Evolutionary conservation across 2,888 invertebrate genomes (phyloP), one percentile per base, ranked within the genome.

Genomic region (Stictocephala bisonia): DNA sequence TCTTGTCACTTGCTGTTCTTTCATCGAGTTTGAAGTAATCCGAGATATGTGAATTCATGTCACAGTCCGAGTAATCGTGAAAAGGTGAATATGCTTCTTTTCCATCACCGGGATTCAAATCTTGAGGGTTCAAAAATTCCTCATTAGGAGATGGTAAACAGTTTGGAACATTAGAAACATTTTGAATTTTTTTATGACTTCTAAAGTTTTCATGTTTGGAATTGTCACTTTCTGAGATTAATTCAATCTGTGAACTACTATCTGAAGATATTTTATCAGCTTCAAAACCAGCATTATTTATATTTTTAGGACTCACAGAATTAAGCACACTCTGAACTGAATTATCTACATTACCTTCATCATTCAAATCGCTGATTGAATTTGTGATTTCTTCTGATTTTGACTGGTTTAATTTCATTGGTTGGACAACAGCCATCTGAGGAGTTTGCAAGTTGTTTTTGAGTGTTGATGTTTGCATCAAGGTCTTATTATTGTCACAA

Each of bases 51-150:
- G 40, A 15, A 18, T 70, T 70, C 40, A 70, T 56, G 13, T 71
- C 70, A 71, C 70, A 71, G 7, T 71, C 70, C 41, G 70, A 44
- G 20, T 71, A 71, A 29, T 24, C 44, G 20, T 71, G 70, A 58
- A 56, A 69, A 40, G 69, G 40, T 13, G 69, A 53, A 53, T 40
- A 69, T 0, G 69, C 6, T 24, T 53, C 69, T 53, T 69, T 69
- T 15, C 11, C 29, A 15, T 53, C 15, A 24, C 24, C 56, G 6
- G 40, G 15, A 11, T 26, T 27, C 20, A 44, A 27, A 41, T 44
- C 44, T 22, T 41, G 26, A 44, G 64, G 44, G 15, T 44, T 41
- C 11, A 64, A 41, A 27, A 64, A 64, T 4, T 44, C 44, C 15
- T 44, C 64, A 26, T 27, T 40, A n/a, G 40, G 64, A 26, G 40